Conservation (phyloP, 2,113 vertebrate genomes). For the Gadus macrocephalus region DNA sequence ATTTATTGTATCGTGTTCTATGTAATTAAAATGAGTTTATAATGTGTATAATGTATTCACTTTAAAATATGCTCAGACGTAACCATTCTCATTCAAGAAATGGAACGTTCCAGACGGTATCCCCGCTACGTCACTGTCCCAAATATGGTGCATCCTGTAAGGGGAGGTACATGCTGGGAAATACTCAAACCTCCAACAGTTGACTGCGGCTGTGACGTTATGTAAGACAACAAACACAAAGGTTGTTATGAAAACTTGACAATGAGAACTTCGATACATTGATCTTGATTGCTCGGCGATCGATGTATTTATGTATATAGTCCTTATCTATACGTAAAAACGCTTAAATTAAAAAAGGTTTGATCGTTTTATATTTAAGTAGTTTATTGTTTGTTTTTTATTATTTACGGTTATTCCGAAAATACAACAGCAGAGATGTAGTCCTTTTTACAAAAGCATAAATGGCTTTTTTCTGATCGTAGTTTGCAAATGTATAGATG, state of each 20-base stretch:
- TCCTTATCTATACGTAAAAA: not conserved
- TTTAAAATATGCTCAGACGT: not conserved
- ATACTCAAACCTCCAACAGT: conserved; percentile 35
- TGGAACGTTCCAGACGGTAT: conserved; percentile 74
- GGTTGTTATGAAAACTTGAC: conserved; percentile 47
- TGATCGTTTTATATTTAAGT: not conserved
- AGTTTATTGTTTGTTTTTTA: too few species aligned
- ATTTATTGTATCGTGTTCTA: too few species aligned
- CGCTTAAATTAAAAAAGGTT: not conserved
- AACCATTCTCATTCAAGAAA: conserved; percentile 16
- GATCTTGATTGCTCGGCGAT: not conserved
- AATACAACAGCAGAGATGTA: not conserved
- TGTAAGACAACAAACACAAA: conserved; percentile 61
- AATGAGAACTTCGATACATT: conserved; percentile 32
- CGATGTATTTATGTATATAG: not conserved
- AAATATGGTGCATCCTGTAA: conserved; percentile 78
- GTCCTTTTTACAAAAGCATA: too few species aligned
- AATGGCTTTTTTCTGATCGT: too few species aligned
- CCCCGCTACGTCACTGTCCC: conserved; percentile 72
- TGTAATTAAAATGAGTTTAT: too few species aligned
- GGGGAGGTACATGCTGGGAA: conserved; percentile 69
- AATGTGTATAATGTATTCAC: not conserved
- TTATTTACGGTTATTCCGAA: not conserved
- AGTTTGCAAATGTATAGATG: too few species aligned
- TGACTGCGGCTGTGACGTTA: conserved; percentile 54